Base-by-base conservation (phyloP, 2,113 vertebrate genomes). In the Anarrhichthys ocellatus region DNA sequence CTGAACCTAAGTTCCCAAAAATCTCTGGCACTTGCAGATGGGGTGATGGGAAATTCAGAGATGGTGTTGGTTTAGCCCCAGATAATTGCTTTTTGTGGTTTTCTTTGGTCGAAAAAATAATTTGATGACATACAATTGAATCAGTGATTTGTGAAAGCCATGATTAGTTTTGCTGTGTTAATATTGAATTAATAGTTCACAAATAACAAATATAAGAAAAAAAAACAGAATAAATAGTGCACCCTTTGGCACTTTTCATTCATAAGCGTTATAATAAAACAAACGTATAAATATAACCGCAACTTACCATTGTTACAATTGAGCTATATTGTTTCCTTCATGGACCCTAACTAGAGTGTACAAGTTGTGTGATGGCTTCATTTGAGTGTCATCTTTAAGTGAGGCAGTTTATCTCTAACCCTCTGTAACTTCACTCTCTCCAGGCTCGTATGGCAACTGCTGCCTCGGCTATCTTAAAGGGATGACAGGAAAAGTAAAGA, bases 391-490 rank as follows among this genome's bases (percentile, higher is more conserved):
- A 44, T 56, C 73, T 82, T 75, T 15, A 67, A 32, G 18, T 6
- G 46, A 15, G 9, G 0, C n/a, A 20, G 29, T 34, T 73, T 76
- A 44, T 67, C 4, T 15, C 6, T 54, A 22, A 32, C 2, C 22
- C 17, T 48, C 18, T n/a, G 1, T 44, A 6, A 50, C 42, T 44
- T 8, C 14, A 44, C 17, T 56, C 32, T 32, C 18, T 36, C 0
- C 72, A 96, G 95, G 94, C 34, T 92, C 92, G 0, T 95, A 79
- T 17, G 93, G 93, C 22, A 92, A 94, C 87, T 96, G 95, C 89
- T 96, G 95, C 78, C 84, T 95, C 0, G 86, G 70, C 34, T 73
- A 93, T 22, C 78, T 74, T 0, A 0, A 0, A 0, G 5, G 1
- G 0, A 18, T 93, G 22, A 78, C 0, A 11, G 4, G 0, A 0